Evolutionary conservation across 2,797 vertebrate genomes (phyloP).

Genomic region (Sciurus vulgaris): DNA sequence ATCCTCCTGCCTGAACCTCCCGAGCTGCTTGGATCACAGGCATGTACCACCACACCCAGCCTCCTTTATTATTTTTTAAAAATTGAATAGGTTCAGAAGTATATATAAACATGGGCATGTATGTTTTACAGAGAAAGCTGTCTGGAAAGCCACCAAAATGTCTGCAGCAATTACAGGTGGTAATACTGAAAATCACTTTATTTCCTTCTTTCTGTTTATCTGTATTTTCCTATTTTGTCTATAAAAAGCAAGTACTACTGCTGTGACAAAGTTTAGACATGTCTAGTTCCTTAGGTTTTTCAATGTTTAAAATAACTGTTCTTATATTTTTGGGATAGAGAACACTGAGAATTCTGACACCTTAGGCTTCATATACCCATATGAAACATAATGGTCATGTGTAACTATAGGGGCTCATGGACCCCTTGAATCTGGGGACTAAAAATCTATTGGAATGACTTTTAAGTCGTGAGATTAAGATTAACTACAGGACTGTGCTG

Average conservation of each 20-base stretch:
- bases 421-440: neutral
- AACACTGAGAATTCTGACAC: neutral
- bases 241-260: neutral
- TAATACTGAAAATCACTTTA: neutral
- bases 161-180: neutral
- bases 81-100: neutral
- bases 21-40: no score
- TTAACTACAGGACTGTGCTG: neutral
- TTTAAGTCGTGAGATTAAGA: neutral
- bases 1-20: no score
- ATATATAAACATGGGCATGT: neutral
- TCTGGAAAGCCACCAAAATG: neutral
- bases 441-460: neutral
- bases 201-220: neutral
- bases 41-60: no score
- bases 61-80: neutral
- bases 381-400: neutral
- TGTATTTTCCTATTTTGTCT: neutral
- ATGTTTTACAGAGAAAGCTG: neutral
- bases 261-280: neutral
- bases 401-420: no score
- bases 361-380: neutral
- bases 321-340: neutral
- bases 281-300: neutral
- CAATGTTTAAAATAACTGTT: neutral